Evolutionary conservation across 2,797 vertebrate genomes (phyloP).

Genomic region (Odontamblyopus lacepedii): DNA sequence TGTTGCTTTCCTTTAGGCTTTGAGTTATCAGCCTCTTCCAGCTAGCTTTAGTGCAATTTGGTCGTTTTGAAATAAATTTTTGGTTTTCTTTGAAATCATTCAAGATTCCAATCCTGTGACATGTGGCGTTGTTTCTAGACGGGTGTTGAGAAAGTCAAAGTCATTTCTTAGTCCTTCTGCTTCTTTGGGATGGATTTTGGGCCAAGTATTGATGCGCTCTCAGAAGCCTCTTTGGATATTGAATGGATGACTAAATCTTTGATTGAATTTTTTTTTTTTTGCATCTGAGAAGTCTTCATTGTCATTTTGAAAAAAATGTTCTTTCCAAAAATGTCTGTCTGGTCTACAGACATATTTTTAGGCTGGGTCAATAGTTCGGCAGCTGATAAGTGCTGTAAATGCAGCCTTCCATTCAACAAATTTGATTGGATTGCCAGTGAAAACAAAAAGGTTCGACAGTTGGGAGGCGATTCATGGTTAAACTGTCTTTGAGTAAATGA

Average conservation of each 20-base stretch:
- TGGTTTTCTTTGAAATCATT: not conserved
- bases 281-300: not conserved
- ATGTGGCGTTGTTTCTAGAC: not conserved
- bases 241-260: not conserved
- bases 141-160: not conserved
- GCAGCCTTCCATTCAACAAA: not conserved
- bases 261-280: not conserved
- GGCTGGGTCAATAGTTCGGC: not conserved
- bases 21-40: not conserved
- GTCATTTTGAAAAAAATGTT: not conserved
- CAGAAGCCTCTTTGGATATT: not conserved
- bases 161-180: not conserved
- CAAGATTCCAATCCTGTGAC: not conserved
- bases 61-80: not conserved
- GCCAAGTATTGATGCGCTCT: not conserved
- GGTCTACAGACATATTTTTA: not conserved
- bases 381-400: not conserved
- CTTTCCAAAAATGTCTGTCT: not conserved
- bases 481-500: not conserved
- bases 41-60: not conserved
- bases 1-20: not conserved
- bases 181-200: not conserved
- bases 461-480: not conserved
- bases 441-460: not conserved
- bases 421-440: not conserved